phyloP scores from a whole-genome alignment of 2,797 vertebrate species.

The Anableps anableps region DNA sequence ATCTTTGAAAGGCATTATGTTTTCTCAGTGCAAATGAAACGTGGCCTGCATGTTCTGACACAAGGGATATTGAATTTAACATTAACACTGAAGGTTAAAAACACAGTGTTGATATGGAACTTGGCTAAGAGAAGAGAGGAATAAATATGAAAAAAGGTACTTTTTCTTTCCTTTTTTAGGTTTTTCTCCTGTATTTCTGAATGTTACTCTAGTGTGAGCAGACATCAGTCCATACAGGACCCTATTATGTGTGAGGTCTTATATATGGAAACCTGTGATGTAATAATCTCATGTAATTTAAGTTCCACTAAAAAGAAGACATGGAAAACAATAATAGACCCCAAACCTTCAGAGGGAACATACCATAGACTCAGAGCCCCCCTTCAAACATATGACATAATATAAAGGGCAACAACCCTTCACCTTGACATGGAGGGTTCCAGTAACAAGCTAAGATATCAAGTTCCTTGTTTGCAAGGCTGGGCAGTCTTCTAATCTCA shows the following conservation, averaged over 20 bases:
- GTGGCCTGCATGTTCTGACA: neutral
- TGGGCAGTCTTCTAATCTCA: slow-evolving; percentile 60
- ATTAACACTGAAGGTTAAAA: neutral
- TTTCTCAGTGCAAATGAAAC: neutral
- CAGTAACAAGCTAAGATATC: slow-evolving; percentile 64
- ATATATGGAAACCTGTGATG: slow-evolving; percentile 41
- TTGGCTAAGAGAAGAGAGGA: neutral
- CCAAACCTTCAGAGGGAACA: slow-evolving; percentile 50
- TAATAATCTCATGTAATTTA: slow-evolving; percentile 47
- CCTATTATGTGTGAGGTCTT: slow-evolving; percentile 19
- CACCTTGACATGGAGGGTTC: slow-evolving; percentile 73
- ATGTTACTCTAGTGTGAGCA: neutral
- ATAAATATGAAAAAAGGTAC: neutral
- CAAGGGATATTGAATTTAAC: neutral
- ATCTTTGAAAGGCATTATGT: neutral
- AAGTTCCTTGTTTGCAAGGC: slow-evolving; percentile 57
- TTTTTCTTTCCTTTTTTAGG: neutral
- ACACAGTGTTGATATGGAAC: neutral
- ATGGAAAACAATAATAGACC: slow-evolving; percentile 63
- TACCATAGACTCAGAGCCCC: slow-evolving; percentile 40
- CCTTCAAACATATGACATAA: slow-evolving; percentile 73
- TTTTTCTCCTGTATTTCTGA: neutral
- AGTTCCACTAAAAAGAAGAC: slow-evolving; percentile 48
- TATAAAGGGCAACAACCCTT: slow-evolving; percentile 64
- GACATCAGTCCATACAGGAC: neutral